Evolutionary conservation across 2,113 vertebrate genomes (phyloP), one percentile per base, ranked within the genome.

Genomic region (Leucopsar rothschildi): DNA sequence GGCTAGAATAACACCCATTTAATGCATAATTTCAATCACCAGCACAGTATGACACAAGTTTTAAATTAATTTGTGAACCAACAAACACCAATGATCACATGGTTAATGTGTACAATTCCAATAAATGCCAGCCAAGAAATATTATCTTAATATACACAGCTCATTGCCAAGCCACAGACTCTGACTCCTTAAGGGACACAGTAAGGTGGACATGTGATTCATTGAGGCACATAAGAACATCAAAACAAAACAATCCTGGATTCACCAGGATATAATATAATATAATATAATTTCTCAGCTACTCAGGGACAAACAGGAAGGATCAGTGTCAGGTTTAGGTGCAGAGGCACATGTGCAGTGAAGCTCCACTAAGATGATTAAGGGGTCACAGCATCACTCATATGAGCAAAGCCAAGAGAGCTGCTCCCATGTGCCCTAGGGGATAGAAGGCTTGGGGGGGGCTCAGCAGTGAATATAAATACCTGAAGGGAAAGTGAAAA

Each of bases 321-420:
- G 65, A 19, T 57, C 35, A 68, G 39, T 25, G 69, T 44, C 85
- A 77, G 2, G 0, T 71, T 84, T 47, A 79, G 49, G 61, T 10
- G 55, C 39, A 70, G 44, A 82, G 35, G 73, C 78, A 82, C 79
- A 79, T 3, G 8, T 35, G 88, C 65, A 75, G 16, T 19, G 50
- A 35, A 94, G 55, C 87, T 79, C 53, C 66, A 33, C 57, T 93
- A 82, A 75, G 90, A 47, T 37, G 90, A 83, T 91, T 81, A 83
- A 87, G 52, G 50, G 69, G 69, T 88, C 82, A 39, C 81, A 70
- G 22, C 64, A 53, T 25, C 50, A 61, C 87, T 69, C 40, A 31
- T 11, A 22, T 5, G 50, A 77, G 72, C 66, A 77, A 72, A 91
- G 66, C 87, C 78, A 70, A 39, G 63, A 59, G 63, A 72, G 72